phyloP scores from a whole-genome alignment of 2,113 vertebrate genomes.

The Gila orcuttii region DNA sequence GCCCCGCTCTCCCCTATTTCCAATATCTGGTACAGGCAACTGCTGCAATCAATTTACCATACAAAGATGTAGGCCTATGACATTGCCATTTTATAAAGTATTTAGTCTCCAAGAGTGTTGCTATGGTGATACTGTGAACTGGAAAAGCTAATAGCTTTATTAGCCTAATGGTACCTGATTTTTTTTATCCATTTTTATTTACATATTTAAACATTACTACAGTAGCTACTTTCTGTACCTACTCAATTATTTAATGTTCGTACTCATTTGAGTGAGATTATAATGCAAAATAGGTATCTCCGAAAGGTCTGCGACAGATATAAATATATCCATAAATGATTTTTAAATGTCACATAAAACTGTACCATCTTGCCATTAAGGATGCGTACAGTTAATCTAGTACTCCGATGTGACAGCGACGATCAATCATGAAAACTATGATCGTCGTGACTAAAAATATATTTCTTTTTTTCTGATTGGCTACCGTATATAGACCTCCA shows the following conservation, averaged over 20 bases:
- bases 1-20: background rate
- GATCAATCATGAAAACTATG: too few relatives aligned
- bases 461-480: too few relatives aligned
- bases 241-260: background rate
- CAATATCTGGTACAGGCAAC: background rate
- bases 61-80: conserved; percentile 10
- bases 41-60: background rate
- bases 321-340: background rate
- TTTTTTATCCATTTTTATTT: conserved; percentile 17
- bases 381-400: too few relatives aligned
- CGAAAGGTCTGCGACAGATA: conserved; percentile 26
- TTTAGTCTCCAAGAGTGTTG: conserved; percentile 25
- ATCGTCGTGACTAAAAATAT: too few relatives aligned
- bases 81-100: conserved; percentile 21
- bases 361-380: too few relatives aligned
- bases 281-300: background rate
- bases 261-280: background rate
- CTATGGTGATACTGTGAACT: conserved; percentile 23
- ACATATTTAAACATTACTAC: conserved; percentile 1
- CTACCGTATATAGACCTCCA: too few relatives aligned
- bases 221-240: background rate
- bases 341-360: conserved; percentile 14
- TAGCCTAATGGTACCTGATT: background rate
- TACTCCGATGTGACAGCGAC: too few relatives aligned
- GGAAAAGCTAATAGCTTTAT: conserved; percentile 1